Evolutionary conservation across 2,888 invertebrate genomes (phyloP).

Genomic region (Tiliacea aurago): DNA sequence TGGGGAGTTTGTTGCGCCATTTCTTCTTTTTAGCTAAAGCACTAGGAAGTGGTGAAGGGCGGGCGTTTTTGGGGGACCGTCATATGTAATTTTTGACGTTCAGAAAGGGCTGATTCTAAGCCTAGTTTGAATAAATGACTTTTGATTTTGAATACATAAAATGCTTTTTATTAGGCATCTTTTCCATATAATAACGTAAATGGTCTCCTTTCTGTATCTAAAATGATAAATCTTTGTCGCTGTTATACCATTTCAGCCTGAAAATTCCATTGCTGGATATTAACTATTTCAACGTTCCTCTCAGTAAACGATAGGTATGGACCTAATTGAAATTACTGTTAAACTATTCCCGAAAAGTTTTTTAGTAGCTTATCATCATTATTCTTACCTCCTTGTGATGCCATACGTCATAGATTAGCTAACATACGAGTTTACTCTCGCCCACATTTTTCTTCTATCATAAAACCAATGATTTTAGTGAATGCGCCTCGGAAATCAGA

Average conservation of each 20-base stretch:
- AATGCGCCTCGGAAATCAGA: constrained; percentile 23
- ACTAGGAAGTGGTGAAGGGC: no score
- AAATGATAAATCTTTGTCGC: not conserved
- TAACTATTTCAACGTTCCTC: not conserved
- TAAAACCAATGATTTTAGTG: constrained; percentile 27
- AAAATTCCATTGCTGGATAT: not conserved
- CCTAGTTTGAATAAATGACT: no score
- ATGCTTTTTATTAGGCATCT: not conserved
- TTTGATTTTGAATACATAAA: no score
- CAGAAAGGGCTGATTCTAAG: no score
- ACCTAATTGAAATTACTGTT: not conserved
- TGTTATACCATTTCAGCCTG: no score
- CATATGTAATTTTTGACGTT: no score
- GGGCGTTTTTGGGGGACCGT: no score
- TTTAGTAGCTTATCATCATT: not conserved
- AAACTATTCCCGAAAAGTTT: no score
- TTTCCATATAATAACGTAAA: no score
- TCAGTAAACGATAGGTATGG: not conserved
- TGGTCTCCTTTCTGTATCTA: not conserved
- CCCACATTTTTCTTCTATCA: constrained; percentile 20
- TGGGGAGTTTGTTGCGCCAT: no score
- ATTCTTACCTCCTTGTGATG: constrained; percentile 26
- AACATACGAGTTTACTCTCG: constrained; percentile 39
- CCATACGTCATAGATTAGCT: constrained; percentile 38
- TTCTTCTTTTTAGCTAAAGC: no score